Evolutionary conservation across 1,140 invertebrate genomes (phyloP), one percentile per base, ranked within the genome.

Genomic region (Drosophila pachea): DNA sequence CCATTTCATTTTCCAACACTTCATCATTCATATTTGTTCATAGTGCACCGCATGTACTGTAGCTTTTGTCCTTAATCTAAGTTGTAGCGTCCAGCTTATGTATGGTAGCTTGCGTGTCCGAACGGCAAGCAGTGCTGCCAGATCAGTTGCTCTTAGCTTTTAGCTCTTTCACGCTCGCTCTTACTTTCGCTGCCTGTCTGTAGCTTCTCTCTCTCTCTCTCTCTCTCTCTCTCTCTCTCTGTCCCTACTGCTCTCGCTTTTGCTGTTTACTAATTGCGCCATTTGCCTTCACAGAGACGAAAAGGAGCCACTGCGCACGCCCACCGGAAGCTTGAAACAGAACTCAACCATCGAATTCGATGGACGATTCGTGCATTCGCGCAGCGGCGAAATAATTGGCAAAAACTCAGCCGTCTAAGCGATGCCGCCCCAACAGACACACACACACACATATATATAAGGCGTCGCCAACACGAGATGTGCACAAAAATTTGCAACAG

Each of bases 331-430:
- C 64, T 90, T 94, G 66, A 95, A 94, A 68, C 92, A 93, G 56
- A 94, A 95, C 73, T 93, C 93, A 42, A 94, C 94, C 16, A 92
- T 95, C 5, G 94, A 95, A 76, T 96, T 94, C 78, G 94, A 96
- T 74, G 94, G 94, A 6, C 93, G 94, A 77, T 92, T 94, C 73
- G 95, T 95, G 11, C 93, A 95, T 77, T 94, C 94, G 16, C 94
- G 94, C 78, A 94, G 94, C 32, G 94, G 94, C 45, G 92, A 92
- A 78, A 95, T 95, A 73, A 94, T 95, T 72, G 95, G 94, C 68
- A 95, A 95, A 90, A 94, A 95, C 81, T 96, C 95, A 9, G 94
- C 95, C 52, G 95, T 96, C 60, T 96, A 94, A 92, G 90, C 49
- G 33, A 22, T 22, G 22, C 22, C 22, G 22, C 22, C 22, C 22